Conservation (phyloP, 1,140 invertebrate species). For the Cotesia vestalis region DNA sequence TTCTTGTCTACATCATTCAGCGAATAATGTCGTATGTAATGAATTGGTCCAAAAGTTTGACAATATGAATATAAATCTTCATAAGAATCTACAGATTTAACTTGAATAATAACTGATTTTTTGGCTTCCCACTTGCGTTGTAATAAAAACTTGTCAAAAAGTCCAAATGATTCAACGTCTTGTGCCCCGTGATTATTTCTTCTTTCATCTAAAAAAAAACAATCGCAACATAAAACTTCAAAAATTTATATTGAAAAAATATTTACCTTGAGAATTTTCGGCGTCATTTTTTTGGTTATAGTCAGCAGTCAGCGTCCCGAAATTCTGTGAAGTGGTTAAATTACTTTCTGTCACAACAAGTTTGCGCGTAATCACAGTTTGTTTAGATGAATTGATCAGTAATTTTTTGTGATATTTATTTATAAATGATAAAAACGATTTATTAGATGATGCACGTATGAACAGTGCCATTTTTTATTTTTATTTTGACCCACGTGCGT, state of each 20-base stretch:
- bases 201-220: conserved; percentile 9
- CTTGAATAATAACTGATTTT: conserved; percentile 71
- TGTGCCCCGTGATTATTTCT: not conserved
- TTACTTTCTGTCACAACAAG: not conserved
- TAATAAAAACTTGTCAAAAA: conserved; percentile 55
- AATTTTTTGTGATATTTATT: conserved; percentile 38
- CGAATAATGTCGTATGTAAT: conserved; percentile 72
- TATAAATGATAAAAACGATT: conserved; percentile 42
- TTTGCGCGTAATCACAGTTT: not conserved
- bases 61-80: conserved; percentile 73
- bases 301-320: not conserved
- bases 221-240: conserved; percentile 4
- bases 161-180: not conserved
- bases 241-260: not conserved
- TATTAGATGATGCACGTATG: conserved; percentile 41
- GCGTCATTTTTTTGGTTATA: not conserved
- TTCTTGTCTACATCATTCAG: conserved; percentile 54
- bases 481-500: conserved; percentile 2
- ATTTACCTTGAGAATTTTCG: conserved; percentile 18
- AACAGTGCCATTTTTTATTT: conserved; percentile 55
- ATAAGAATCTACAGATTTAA: conserved; percentile 71
- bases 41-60: conserved; percentile 68
- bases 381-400: conserved; percentile 2
- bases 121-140: conserved; percentile 67
- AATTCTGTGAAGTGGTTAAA: not conserved